Conservation (phyloP, 2,797 vertebrate genomes). For the Lateolabrax maculatus region DNA sequence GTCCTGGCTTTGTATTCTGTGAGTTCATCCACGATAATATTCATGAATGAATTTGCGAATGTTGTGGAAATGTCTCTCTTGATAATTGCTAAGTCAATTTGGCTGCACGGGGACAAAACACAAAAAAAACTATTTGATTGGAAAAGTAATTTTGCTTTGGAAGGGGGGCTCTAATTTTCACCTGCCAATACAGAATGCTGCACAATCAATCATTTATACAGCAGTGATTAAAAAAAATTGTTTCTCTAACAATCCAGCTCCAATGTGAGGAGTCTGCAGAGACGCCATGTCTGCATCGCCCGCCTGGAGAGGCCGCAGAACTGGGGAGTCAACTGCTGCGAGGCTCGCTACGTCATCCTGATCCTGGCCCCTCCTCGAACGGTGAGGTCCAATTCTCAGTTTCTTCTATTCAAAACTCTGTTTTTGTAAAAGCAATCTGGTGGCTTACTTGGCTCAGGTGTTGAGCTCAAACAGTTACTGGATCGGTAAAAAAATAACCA, state of each 20-base stretch:
- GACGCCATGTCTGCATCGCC: constrained; percentile 91
- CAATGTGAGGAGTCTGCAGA: constrained; percentile 90
- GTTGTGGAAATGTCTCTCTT: neutral
- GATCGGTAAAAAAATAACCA: neutral
- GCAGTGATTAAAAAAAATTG: neutral
- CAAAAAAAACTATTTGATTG: neutral
- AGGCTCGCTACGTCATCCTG: constrained; percentile 93
- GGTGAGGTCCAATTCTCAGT: constrained; percentile 74
- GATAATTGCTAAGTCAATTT: neutral
- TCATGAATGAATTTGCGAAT: neutral
- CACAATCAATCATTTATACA: neutral
- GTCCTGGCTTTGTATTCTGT: constrained; percentile 97
- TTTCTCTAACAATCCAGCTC: constrained; percentile 80
- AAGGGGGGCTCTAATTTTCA: neutral
- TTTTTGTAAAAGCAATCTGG: neutral
- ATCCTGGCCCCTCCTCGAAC: constrained; percentile 93
- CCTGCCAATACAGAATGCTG: constrained; percentile 3
- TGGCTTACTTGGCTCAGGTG: neutral
- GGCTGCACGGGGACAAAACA: neutral
- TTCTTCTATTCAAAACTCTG: neutral
- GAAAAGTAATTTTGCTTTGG: constrained; percentile 9
- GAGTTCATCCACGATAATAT: constrained; percentile 75
- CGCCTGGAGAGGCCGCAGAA: constrained; percentile 94
- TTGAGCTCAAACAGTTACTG: neutral
- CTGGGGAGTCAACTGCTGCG: constrained; percentile 95